These are phyloP conservation scores for Corythaeola cristata DNA, from an alignment of 2,113 vertebrate species.

Conservation along the genomic window DNA sequence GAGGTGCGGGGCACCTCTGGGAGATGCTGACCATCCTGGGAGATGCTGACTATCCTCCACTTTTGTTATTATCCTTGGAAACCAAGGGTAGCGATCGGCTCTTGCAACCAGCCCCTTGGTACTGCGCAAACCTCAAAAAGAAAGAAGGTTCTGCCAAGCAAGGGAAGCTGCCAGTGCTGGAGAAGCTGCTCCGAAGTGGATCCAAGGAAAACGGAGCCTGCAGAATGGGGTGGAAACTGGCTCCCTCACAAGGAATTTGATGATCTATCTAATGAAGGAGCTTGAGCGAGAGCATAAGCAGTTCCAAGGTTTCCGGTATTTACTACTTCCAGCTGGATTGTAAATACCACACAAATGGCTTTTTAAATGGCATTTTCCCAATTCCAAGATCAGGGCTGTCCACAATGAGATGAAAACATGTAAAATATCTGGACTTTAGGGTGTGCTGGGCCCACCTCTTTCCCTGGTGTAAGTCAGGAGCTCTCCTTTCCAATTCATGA, in stretches of 20 bases:
- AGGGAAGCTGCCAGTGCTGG: background rate
- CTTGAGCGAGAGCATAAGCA: background rate
- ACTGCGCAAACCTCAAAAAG: background rate
- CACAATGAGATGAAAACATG: background rate
- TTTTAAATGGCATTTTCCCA: conserved; percentile 54
- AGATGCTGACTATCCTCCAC: background rate
- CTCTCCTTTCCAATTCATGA: background rate
- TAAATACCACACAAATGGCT: conserved; percentile 59
- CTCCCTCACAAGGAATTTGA: conserved; percentile 54
- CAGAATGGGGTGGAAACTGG: conserved; percentile 58
- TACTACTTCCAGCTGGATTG: conserved; percentile 64
- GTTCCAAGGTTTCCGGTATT: conserved; percentile 63
- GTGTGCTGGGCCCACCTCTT: background rate
- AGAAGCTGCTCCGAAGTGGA: conserved; percentile 5
- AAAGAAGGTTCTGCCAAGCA: conserved; percentile 5
- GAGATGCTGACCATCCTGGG: background rate
- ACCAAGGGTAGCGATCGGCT: background rate
- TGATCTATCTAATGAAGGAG: conserved; percentile 57
- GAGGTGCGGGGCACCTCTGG: background rate
- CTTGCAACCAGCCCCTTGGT: background rate
- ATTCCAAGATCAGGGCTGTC: background rate
- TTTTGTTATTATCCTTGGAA: background rate
- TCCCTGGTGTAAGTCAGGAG: background rate
- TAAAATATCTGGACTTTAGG: background rate
- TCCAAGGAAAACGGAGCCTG: conserved; percentile 60